Percentiles rank a stretch among this genome's conserved stretches.
Conservation (phyloP, 2,888 invertebrate species). For the Drosophila stalkeri region DNA sequence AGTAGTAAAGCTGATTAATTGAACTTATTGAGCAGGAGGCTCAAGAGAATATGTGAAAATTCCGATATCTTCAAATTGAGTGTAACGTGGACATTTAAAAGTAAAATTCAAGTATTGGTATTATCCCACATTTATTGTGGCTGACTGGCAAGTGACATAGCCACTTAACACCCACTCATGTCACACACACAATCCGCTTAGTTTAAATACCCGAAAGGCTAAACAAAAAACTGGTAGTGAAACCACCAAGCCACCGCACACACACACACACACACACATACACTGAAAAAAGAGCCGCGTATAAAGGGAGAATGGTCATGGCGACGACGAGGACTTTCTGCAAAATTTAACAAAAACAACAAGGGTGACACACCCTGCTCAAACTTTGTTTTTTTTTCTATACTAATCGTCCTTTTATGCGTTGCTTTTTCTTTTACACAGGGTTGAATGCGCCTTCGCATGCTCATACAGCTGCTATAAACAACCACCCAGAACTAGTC, state of each 20-base stretch:
- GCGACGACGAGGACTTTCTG: constrained; percentile 71
- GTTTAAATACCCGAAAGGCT: constrained; percentile 79
- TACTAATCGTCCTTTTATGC: constrained; percentile 75
- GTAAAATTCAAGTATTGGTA: constrained; percentile 24
- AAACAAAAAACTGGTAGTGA: constrained; percentile 66
- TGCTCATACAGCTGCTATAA: constrained; percentile 28
- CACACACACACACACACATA: constrained; percentile 16
- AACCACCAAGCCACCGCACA: constrained; percentile 59
- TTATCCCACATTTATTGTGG: constrained; percentile 52
- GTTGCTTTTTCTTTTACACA: constrained; percentile 59
- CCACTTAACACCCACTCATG: constrained; percentile 82
- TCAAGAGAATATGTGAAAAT: constrained; percentile 4
- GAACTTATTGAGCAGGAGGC: constrained; percentile 64
- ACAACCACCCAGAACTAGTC: constrained; percentile 64
- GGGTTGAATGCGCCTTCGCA: constrained; percentile 37
- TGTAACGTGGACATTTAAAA: neutral
- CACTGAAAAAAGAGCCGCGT: constrained; percentile 34
- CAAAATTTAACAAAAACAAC: constrained; percentile 83
- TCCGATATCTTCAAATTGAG: neutral
- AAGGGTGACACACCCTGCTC: constrained; percentile 61
- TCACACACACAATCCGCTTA: constrained; percentile 80
- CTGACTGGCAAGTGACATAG: constrained; percentile 76
- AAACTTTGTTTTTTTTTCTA: constrained; percentile 56
- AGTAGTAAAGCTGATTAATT: constrained; percentile 75
- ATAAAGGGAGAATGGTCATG: constrained; percentile 29